Conservation (phyloP, 2,888 invertebrate species). For the Microplitis deprimator region DNA sequence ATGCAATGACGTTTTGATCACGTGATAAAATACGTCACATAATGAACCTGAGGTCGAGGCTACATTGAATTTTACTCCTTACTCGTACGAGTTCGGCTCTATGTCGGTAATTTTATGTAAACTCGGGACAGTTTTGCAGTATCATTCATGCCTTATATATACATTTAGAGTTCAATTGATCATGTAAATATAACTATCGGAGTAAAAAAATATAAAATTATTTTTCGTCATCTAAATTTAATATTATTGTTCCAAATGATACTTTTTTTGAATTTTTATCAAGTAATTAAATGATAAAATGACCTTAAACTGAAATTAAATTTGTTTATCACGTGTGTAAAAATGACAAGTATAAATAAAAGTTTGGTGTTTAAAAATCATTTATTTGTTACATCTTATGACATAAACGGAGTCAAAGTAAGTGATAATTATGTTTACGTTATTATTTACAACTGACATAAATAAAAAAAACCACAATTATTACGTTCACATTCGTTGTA, state of each 20-base stretch:
- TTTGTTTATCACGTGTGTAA: background rate
- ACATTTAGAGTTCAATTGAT: background rate
- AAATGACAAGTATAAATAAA: background rate
- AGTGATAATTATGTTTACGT: background rate
- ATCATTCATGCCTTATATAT: background rate
- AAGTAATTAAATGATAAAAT: background rate
- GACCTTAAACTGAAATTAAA: background rate
- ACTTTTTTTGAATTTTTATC: too few species aligned
- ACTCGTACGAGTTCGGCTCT: background rate
- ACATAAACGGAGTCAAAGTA: background rate
- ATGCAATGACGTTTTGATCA: constrained; percentile 32
- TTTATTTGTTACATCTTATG: background rate
- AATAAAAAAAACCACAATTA: too few species aligned
- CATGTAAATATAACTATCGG: background rate
- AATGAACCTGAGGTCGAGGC: constrained; percentile 53
- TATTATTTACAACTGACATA: background rate
- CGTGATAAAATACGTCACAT: constrained; percentile 51
- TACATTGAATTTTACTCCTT: constrained; percentile 28
- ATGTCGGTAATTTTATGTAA: background rate
- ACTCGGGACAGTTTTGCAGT: background rate
- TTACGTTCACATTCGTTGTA: too few species aligned
- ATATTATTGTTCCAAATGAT: too few species aligned
- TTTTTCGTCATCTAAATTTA: too few species aligned
- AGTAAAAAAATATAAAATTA: too few species aligned
- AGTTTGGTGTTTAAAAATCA: background rate